Evolutionary conservation across 2,113 vertebrate genomes (phyloP).

Genomic region (Proteles cristata): DNA sequence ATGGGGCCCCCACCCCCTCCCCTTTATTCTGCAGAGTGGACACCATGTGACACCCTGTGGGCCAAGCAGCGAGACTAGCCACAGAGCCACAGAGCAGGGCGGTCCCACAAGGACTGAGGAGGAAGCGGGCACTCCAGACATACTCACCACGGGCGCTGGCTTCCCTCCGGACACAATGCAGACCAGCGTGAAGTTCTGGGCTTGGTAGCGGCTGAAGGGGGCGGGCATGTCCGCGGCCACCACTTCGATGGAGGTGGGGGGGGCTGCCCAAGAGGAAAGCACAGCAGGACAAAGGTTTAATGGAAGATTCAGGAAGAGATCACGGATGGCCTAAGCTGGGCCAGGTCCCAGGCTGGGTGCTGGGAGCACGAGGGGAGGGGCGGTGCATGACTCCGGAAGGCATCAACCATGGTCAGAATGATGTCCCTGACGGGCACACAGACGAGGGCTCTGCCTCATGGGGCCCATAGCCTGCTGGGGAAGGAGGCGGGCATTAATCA

Average conservation of each 20-base stretch:
- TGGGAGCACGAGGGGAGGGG: not conserved
- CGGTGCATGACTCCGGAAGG: not conserved
- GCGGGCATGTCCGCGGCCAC: conserved; percentile 90
- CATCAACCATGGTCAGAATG: accelerated
- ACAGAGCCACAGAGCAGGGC: accelerated
- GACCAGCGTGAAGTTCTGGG: conserved; percentile 96
- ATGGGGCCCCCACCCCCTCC: accelerated
- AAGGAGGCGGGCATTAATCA: not conserved
- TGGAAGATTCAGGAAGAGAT: accelerated
- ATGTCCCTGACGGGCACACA: not conserved
- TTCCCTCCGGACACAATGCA: conserved; percentile 96
- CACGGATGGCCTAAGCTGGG: accelerated
- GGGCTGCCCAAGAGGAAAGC: conserved; percentile 85
- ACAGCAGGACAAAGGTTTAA: not conserved
- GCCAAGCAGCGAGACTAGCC: too few species aligned
- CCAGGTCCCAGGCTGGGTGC: not conserved
- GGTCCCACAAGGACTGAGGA: accelerated
- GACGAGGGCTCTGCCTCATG: not conserved
- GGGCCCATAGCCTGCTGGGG: not conserved
- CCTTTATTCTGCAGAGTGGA: not conserved
- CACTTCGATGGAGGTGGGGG: conserved; percentile 94
- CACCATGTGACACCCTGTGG: accelerated
- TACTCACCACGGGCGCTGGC: conserved; percentile 92
- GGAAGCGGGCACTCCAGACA: accelerated
- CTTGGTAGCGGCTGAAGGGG: conserved; percentile 95